phyloP scores from a whole-genome alignment of 1,140 invertebrate genomes.

The Drosophila ercepeae region DNA sequence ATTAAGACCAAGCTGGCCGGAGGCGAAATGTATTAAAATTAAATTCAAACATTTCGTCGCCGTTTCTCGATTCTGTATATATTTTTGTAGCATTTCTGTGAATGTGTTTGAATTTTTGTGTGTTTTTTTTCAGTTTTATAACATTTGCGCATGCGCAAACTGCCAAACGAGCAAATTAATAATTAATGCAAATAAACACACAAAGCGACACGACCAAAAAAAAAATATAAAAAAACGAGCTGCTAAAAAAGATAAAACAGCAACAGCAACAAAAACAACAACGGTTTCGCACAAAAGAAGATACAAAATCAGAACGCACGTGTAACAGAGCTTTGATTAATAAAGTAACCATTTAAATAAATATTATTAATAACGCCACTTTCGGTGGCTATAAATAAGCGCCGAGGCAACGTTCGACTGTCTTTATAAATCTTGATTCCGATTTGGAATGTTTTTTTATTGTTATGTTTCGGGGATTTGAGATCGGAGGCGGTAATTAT shows the following conservation, averaged over 20 bases:
- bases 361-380: constrained; percentile 65
- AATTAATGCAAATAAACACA: constrained; percentile 80
- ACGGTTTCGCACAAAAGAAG: constrained; percentile 38
- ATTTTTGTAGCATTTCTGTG: constrained; percentile 15
- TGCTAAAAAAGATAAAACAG: constrained; percentile 30
- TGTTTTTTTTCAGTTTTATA: constrained; percentile 32
- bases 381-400: constrained; percentile 64
- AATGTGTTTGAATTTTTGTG: constrained; percentile 5
- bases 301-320: constrained; percentile 68
- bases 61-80: constrained; percentile 32
- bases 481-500: neutral
- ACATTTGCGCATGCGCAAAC: constrained; percentile 77
- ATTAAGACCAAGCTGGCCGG: constrained; percentile 31
- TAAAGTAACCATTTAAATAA: constrained; percentile 68
- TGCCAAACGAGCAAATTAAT: constrained; percentile 80
- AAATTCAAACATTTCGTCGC: constrained; percentile 70
- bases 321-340: constrained; percentile 75
- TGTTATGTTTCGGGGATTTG: neutral
- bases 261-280: constrained; percentile 39
- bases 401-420: constrained; percentile 34
- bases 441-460: constrained; percentile 7
- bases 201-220: constrained; percentile 49
- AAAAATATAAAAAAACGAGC: constrained; percentile 29
- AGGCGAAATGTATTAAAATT: constrained; percentile 71
- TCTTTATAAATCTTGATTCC: constrained; percentile 21